Evolutionary conservation across 2,113 vertebrate genomes (phyloP), one percentile per base, ranked within the genome.

Genomic region (Otus sunia): DNA sequence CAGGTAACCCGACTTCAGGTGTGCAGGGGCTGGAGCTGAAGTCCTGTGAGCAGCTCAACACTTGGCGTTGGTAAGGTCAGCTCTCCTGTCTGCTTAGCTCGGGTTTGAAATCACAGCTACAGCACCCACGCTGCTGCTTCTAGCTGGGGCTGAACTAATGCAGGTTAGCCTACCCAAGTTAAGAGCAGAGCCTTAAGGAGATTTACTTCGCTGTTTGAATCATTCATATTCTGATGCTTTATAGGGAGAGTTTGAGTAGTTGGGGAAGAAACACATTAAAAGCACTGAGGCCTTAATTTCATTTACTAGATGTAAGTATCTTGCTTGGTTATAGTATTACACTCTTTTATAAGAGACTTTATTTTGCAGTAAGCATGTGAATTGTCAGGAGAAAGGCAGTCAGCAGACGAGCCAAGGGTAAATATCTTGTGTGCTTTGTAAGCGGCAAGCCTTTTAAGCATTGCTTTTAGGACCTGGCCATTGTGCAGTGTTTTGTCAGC

Each of bases 31-130:
- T 11, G 43, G 47, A 75, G 55, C 72, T 34, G 67, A n/a, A 19
- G 67, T 34, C 34, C 39, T 59, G 47, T 77, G 47, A 76, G 71
- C 47, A 14, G 45, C 37, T 68, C 1, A 58, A 26, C 0, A 4
- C 47, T 78, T 73, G 1, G 5, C 1, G 0, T 29, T 0, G 4
- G 43, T 67, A n/a, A 7, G 0, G 5, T 11, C 15, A 4, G 47
- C 17, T 30, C 32, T 72, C 3, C n/a, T 27, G 50, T 1, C 0
- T 15, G 56, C 47, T 76, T 26, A 6, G 18, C n/a, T 39, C 2
- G 5, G 39, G 21, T 60, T 73, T 66, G 16, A 60, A 27, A 20
- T 59, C 62, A 10, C 30, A 62, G 30, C 55, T 15, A 2, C 19
- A 22, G 68, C 8, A 16, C 1, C 0, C 6, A 0, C 9, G n/a